phyloP scores from a whole-genome alignment of 1,140 invertebrate genomes.

The Magallana ariakensis region DNA sequence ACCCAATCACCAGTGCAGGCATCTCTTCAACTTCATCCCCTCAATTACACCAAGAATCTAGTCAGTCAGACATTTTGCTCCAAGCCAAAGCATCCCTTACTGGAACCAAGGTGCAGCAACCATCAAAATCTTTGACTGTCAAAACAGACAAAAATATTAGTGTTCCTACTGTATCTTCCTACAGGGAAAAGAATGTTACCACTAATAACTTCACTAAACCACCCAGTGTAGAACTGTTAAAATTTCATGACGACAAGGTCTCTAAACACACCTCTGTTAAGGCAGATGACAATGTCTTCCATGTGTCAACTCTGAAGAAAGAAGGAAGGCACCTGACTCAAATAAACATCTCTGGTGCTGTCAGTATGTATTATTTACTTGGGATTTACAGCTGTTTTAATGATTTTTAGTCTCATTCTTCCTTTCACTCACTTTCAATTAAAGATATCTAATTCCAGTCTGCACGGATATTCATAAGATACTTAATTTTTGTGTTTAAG shows the following conservation, averaged over 20 bases:
- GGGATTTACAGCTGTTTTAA: too few species aligned
- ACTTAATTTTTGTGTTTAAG: too few species aligned
- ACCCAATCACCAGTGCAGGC: not conserved
- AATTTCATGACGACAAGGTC: not conserved
- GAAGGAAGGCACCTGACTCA: conserved; percentile 20
- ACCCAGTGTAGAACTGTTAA: not conserved
- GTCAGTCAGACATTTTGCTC: not conserved
- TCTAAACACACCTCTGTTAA: not conserved
- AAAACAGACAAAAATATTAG: not conserved
- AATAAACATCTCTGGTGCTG: not conserved
- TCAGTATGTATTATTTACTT: not conserved
- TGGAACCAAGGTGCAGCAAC: not conserved
- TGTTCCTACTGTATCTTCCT: not conserved
- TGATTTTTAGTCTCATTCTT: too few species aligned
- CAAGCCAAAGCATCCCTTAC: not conserved
- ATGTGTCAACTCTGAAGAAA: not conserved
- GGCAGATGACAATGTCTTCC: not conserved
- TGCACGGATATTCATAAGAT: too few species aligned
- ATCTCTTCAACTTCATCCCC: not conserved
- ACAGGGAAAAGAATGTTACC: not conserved
- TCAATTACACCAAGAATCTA: not conserved
- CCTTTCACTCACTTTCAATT: too few species aligned
- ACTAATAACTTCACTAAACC: not conserved
- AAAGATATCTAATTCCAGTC: too few species aligned
- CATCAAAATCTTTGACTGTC: not conserved